Percentiles rank a stretch among this genome's conserved stretches.
These are phyloP conservation scores for Ennomos erosarius DNA, from an alignment of 2,888 invertebrate species.

Conservation along the genomic window DNA sequence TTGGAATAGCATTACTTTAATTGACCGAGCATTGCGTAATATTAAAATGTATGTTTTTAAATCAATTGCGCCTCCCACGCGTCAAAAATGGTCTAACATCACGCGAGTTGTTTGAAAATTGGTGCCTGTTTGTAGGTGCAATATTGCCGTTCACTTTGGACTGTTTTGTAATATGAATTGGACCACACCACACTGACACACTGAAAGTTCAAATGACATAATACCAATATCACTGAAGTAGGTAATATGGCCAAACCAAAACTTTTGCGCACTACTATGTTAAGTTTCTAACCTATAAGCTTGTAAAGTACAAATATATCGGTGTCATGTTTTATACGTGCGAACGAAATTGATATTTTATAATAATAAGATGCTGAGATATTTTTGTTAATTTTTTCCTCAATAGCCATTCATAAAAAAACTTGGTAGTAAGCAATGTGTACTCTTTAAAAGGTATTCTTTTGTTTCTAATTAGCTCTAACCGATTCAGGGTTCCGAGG, in stretches of 20 bases:
- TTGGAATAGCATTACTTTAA: slow-evolving; percentile 33
- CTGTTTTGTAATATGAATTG: slow-evolving; percentile 40
- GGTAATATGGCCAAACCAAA: not conserved
- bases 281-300: not conserved
- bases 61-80: slow-evolving; percentile 39
- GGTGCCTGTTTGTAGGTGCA: slow-evolving; percentile 27
- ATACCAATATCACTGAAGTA: slow-evolving; percentile 1
- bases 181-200: slow-evolving; percentile 30
- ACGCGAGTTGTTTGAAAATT: slow-evolving; percentile 24
- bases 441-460: slow-evolving; percentile 24
- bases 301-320: too few species aligned
- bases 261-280: slow-evolving; percentile 18
- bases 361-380: slow-evolving; percentile 1
- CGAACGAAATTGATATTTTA: too few species aligned
- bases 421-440: slow-evolving; percentile 2
- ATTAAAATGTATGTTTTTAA: slow-evolving; percentile 36
- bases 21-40: slow-evolving; percentile 37
- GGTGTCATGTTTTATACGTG: not conserved
- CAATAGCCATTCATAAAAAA: slow-evolving; percentile 1
- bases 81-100: slow-evolving; percentile 18
- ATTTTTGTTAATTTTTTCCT: not conserved
- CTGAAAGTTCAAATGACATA: slow-evolving; percentile 26
- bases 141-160: slow-evolving; percentile 38
- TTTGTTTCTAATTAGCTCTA: slow-evolving; percentile 33
- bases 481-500: slow-evolving; percentile 48